Evolutionary conservation across 2,113 vertebrate genomes (phyloP), one percentile per base, ranked within the genome.

Genomic region (Onychostoma macrolepis): DNA sequence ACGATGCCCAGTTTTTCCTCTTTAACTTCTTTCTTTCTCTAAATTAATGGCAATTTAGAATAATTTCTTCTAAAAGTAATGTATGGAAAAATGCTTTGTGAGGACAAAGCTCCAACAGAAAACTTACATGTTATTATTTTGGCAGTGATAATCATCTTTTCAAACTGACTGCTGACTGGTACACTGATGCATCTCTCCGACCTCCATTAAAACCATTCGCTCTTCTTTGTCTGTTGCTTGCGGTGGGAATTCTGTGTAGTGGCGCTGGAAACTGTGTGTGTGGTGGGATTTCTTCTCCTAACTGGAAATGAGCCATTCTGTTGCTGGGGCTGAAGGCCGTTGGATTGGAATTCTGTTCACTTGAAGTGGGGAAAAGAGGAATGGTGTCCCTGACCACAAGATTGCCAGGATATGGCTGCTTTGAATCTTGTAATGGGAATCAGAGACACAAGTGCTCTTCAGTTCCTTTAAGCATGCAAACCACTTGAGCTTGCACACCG

Each of bases 341-440:
- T 87, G 92, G 91, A 89, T 85, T 90, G 88, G 91, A 93, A 92
- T 88, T 92, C 88, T 85, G 81, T 30, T 48, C 86, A 87, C 91
- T 92, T 94, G 91, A 94, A 93, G 94, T 94, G 94, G 94, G 88
- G 87, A 77, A 56, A 86, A 65, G 87, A 91, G 92, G 92, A 94
- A 94, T 93, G 92, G 89, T 87, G 83, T 90, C 87, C 24, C 81
- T 65, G 89, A 86, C 87, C 89, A 17, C 89, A 88, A 88, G 48
- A 88, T 85, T 90, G 84, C 87, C 75, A 71, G 86, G 76, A 88
- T 86, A 86, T 83, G 87, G 43, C 84, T 81, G 80, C 85, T 80
- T 86, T 89, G 76, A 87, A 84, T 89, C 67, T 58, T 48, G 53
- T 84, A 89, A 89, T 87, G 67, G 67, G 75, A 86, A 45, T 86